A percentile compares a stretch with the other conserved stretches of the same genome.
phyloP scores from a whole-genome alignment of 1,140 invertebrate species.

The Apocrypta bakeri region DNA sequence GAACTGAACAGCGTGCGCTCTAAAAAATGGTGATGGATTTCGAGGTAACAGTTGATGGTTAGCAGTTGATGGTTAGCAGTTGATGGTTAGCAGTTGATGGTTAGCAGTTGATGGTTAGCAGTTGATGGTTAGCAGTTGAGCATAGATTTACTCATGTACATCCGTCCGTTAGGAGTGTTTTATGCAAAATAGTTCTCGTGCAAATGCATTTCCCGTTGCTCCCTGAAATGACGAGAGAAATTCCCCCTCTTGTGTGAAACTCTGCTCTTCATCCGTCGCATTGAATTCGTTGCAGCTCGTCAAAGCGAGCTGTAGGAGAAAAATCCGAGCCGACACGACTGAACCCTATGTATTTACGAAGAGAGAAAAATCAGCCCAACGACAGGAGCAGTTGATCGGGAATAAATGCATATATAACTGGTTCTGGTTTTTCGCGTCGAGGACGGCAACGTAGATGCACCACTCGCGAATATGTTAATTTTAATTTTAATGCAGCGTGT shows the following conservation, averaged over 20 bases:
- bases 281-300: conserved; percentile 12
- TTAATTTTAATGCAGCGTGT: conserved; percentile 50
- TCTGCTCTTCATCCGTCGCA: not conserved
- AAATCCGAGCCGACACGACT: conserved; percentile 3
- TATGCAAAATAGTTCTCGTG: not conserved
- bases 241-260: not conserved
- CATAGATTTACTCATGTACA: too few species aligned
- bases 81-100: too few species aligned
- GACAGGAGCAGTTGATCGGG: not conserved
- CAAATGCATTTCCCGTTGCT: not conserved
- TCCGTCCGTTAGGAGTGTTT: not conserved
- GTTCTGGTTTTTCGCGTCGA: conserved; percentile 24
- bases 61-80: too few species aligned
- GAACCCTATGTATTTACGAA: not conserved
- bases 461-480: conserved; percentile 46
- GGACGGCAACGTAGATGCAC: not conserved
- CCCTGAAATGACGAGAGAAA: not conserved
- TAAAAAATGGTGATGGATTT: too few species aligned
- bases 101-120: too few species aligned
- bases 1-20: too few species aligned
- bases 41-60: too few species aligned
- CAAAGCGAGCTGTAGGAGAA: conserved; percentile 25
- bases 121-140: too few species aligned
- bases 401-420: conserved; percentile 43
- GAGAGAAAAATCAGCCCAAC: conserved; percentile 9